Base-by-base conservation (phyloP, 30 jellyfish, hydroid and myxozoan species). In the Hydractinia symbiolongicarpus region DNA sequence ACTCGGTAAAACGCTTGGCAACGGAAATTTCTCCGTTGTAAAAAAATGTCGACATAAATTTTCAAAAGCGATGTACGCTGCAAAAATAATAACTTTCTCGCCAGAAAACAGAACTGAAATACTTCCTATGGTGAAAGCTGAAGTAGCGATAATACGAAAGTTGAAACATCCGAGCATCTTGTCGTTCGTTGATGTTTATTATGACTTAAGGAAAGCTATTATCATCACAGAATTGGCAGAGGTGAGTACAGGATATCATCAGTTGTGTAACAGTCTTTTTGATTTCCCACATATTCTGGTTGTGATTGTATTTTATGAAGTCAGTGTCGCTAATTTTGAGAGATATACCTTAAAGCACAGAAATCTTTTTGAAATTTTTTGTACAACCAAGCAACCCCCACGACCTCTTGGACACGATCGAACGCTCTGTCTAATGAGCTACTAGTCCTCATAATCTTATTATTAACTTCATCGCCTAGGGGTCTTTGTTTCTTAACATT, bases 1-100 rank as follows among this genome's bases (percentile, higher is more conserved):
- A 40, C 15, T 69, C 8, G 90, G 88, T 5, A 30, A 52, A n/a
- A 72, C 73, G 55, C 74, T 90, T 17, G 97, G 95, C 8, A 93
- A 79, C 49, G 97, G 97, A 8, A 84, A 84, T 40, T 90, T 90
- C 72, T 84, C 97, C 4, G 66, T 60, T 19, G 90, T 90, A 19
- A 72, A 86, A 55, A 74, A 71, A 55, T 85, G 95, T 30, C 54
- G 69, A 15, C 83, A 67, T 30, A 85, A 81, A n/a, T 53, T 17
- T 30, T 44, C 83, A 4, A 66, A 50, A 44, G 53, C 44, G 44
- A 77, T 56, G 54, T 76, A 54, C 67, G 97, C 97, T 4, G 88
- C 82, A 20, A 90, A 90, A 72, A 73, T 82, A 13, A 88, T 84
- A 8, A 75, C 67, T 40, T 55, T 84, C 44, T 61, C 70, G 20